Base-by-base conservation (phyloP, 2,797 vertebrate genomes). In the Acrocephalus scirpaceus region DNA sequence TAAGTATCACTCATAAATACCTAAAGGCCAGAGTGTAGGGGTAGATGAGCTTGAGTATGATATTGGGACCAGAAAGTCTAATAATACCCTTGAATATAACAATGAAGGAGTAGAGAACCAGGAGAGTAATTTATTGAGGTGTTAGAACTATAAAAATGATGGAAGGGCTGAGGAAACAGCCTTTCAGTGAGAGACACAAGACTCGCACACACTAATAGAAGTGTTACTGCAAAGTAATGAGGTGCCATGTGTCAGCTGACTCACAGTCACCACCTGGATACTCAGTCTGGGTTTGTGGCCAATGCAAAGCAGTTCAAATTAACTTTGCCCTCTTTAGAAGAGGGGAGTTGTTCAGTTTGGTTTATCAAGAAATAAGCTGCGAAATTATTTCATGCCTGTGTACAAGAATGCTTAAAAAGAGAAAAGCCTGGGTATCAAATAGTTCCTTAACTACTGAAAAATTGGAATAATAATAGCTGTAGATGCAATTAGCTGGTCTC, bases 211-310 rank as follows among this genome's bases (percentile, higher is more conserved):
- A 15, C 30, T 45, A 78, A 71, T 54, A 47, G 16, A 93, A 88
- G 84, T 21, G 65, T 80, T 88, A 54, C 69, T 54, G 57, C 30
- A 70, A 72, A 92, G 61, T 80, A 92, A 91, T 13, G 2, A 88
- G 54, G 42, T 86, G 78, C 85, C 47, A 50, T 74, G 56, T 38
- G 54, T 83, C 85, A 86, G 57, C 36, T 91, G 91, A 92, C 58
- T 86, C 81, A 76, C 71, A 89, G 87, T 65, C 75, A 93, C 72
- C 65, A 72, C 69, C 87, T 92, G 57, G 50, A 65, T 65, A 76
- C 38, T 71, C 45, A 71, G 1, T 53, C 45, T 79, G 65, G 38
- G 64, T 93, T 57, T 75, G 85, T 36, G 65, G 90, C 82, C 76
- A 88, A 75, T 26, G 76, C 65, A 92, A 93, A 92, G 40, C 69